phyloP scores from a whole-genome alignment of 2,797 vertebrate genomes.

The Lophotriccus pileatus region DNA sequence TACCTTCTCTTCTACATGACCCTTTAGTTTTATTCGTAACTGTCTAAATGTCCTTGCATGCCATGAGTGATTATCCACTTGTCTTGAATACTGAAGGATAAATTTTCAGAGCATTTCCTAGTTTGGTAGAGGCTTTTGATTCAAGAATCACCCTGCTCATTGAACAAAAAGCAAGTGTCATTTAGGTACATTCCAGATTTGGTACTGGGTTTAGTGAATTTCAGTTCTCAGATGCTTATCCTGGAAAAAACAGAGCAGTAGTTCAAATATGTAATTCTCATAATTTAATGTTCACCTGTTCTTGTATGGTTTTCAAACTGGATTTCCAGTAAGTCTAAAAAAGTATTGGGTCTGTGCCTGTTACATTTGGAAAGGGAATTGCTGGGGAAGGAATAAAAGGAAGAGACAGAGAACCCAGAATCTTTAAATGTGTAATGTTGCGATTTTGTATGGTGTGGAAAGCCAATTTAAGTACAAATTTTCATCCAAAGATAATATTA shows the following conservation, averaged over 20 bases:
- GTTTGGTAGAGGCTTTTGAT: background rate
- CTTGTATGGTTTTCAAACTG: background rate
- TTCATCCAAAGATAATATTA: background rate
- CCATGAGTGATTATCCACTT: background rate
- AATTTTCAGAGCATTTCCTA: background rate
- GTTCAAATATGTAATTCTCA: background rate
- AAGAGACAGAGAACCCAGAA: background rate
- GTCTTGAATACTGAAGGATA: background rate
- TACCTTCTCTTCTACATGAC: background rate
- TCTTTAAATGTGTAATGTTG: background rate
- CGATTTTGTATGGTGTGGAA: background rate
- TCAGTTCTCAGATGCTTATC: background rate
- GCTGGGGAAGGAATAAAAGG: background rate
- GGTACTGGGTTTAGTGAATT: background rate
- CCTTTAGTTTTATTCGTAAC: background rate
- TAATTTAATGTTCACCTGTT: background rate
- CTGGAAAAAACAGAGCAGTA: background rate
- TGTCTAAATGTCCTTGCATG: background rate
- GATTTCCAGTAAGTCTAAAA: background rate
- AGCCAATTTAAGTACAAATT: background rate
- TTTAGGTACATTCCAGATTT: background rate
- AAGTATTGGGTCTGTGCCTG: rapidly evolving
- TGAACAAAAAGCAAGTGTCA: background rate
- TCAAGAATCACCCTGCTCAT: background rate
- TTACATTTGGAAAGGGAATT: background rate